Base-by-base conservation (phyloP, 2,797 vertebrate species). In the Sebastes trivittatus region DNA sequence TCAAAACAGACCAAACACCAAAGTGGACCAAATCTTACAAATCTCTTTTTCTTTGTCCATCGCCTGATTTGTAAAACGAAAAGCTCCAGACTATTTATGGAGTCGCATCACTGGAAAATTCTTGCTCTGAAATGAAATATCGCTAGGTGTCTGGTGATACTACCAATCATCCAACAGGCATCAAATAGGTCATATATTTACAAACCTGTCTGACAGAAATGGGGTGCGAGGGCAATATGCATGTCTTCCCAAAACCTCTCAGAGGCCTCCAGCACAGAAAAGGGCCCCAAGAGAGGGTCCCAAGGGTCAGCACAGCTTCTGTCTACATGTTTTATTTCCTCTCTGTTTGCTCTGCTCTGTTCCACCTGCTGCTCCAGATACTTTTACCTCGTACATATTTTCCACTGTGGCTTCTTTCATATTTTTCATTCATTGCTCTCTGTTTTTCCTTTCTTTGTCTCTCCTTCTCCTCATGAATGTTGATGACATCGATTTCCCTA, bases 251-350 rank as follows among this genome's bases (percentile, higher is more conserved):
- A 89, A 85, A 87, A 80, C 73, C 80, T 83, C 65, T 73, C 32
- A 18, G 16, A 76, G 67, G 72, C 66, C 67, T 68, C 71, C 27
- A 34, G 56, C 27, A 63, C 46, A 71, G 58, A 49, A 79, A 29
- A 71, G 76, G 73, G 76, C 79, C 88, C 62, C 84, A 62, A 25
- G 77, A 74, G 60, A 83, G 58, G 79, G 73, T 79, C 80, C n/a
- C 27, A 36, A 49, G 78, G 87, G 83, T 90, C 90, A 92, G 74
- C 62, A 30, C 34, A 68, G 82, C 83, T 83, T 81, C 83, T 84
- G 78, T 72, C 72, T 32, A 61, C 73, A 46, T 56, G 38, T 2
- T 58, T 70, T 67, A 67, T 61, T 77, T 18, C n/a, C 11, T 9
- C 13, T 82, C 49, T 52, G 55, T 76, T 82, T 68, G 49, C 46